A percentile compares a stretch with the other conserved stretches of the same genome.
These are phyloP conservation scores for Chrysaora quinquecirrha DNA, from an alignment of 30 jellyfish, hydroid and myxozoan genomes.

Conservation along the genomic window DNA sequence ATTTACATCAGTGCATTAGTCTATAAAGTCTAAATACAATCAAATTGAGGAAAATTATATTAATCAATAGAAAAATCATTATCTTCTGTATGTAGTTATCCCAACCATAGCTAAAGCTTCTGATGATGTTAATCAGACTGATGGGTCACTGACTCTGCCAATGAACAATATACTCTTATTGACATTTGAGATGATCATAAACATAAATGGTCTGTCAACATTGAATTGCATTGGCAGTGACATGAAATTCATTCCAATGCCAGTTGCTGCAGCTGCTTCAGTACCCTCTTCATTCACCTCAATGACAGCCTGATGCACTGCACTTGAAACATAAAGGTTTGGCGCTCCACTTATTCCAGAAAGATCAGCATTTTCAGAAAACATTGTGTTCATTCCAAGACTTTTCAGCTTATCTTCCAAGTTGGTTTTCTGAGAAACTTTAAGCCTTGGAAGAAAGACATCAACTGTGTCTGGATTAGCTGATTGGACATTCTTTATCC, in stretches of 20 bases:
- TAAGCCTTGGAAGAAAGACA: constrained; percentile 75
- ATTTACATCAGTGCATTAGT: too few relatives aligned
- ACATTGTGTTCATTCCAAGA: constrained; percentile 57
- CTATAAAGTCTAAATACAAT: too few relatives aligned
- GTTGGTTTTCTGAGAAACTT: constrained; percentile 31
- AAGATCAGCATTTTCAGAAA: constrained; percentile 66
- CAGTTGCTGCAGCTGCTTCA: constrained; percentile 91
- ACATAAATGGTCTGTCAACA: constrained; percentile 72
- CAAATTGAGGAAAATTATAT: too few relatives aligned
- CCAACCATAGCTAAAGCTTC: too few relatives aligned
- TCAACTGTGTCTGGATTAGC: constrained; percentile 42
- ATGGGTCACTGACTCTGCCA: constrained; percentile 67
- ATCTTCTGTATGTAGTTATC: too few relatives aligned
- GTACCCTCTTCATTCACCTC: constrained; percentile 89
- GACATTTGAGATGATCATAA: constrained; percentile 19
- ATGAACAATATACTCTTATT: constrained; percentile 48
- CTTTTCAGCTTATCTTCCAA: constrained; percentile 30
- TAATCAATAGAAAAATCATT: too few relatives aligned
- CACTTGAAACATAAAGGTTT: constrained; percentile 68
- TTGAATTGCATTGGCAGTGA: constrained; percentile 67
- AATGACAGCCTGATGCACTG: constrained; percentile 71
- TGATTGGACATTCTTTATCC: constrained; percentile 33
- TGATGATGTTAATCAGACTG: too few relatives aligned
- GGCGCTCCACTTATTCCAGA: constrained; percentile 62
- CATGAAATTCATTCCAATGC: constrained; percentile 61